A percentile compares a stretch with the other conserved stretches of the same genome.
phyloP scores from a whole-genome alignment of 2,113 vertebrate species.

The Lampris megalopsis region DNA sequence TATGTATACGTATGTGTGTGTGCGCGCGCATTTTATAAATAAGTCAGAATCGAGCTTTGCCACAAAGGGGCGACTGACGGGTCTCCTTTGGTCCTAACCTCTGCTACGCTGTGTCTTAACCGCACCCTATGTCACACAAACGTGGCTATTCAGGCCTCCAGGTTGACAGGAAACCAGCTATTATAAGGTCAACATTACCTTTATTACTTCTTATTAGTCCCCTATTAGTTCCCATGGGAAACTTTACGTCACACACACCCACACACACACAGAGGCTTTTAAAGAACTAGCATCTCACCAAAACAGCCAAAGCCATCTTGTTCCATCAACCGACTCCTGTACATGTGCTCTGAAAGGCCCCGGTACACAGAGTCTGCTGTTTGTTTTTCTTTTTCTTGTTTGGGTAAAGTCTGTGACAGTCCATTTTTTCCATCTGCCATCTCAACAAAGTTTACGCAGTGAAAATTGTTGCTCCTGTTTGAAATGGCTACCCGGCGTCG shows the following conservation, averaged over 20 bases:
- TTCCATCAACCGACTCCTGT: slow-evolving; percentile 8
- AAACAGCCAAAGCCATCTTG: slow-evolving; percentile 42
- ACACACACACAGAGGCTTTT: slow-evolving; percentile 35
- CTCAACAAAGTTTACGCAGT: slow-evolving; percentile 37
- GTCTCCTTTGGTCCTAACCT: slow-evolving; percentile 51
- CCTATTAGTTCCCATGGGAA: slow-evolving; percentile 56
- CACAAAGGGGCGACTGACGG: slow-evolving; percentile 26
- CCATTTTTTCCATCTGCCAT: slow-evolving; percentile 1
- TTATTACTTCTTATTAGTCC: slow-evolving; percentile 74
- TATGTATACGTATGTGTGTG: slow-evolving; percentile 1
- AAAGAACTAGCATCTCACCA: slow-evolving; percentile 30
- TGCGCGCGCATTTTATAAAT: slow-evolving; percentile 19
- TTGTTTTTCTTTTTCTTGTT: slow-evolving; percentile 66
- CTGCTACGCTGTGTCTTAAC: slow-evolving; percentile 36
- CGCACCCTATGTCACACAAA: slow-evolving; percentile 52
- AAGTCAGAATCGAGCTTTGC: slow-evolving; percentile 17
- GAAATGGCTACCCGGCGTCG: slow-evolving; percentile 11
- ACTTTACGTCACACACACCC: slow-evolving; percentile 52
- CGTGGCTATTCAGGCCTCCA: slow-evolving; percentile 52
- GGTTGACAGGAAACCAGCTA: slow-evolving; percentile 70
- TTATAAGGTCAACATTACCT: slow-evolving; percentile 69
- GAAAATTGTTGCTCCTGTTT: slow-evolving; percentile 34
- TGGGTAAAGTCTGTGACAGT: slow-evolving; percentile 47
- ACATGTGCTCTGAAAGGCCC: slow-evolving; percentile 42
- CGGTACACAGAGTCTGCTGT: slow-evolving; percentile 45